Base-by-base conservation (phyloP, 2,888 invertebrate species). In the Liodrosophila aerea region DNA sequence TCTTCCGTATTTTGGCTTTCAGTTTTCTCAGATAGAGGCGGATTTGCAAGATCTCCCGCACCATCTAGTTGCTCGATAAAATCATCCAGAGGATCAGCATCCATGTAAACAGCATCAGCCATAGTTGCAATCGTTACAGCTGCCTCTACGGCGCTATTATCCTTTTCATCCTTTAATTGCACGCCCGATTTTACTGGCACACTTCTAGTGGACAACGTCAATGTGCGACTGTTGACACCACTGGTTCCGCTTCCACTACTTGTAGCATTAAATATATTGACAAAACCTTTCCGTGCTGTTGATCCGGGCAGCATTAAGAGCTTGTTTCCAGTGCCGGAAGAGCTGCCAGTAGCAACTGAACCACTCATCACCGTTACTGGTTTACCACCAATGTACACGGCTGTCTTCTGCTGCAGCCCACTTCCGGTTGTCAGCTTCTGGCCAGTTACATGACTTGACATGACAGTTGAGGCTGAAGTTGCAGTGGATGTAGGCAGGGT, bases 351-450 rank as follows among this genome's bases (percentile, higher is more conserved):
- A n/a, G 22, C 60, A 4, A 50, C 34, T 1, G 59, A 40, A n/a
- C 64, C 73, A 11, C 93, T 92, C 92, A 94, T 93, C 89, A 94
- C 92, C 0, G 94, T 94, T 1, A 95, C 93, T 12, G 94, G 93
- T 88, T 94, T 94, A 0, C 94, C 94, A 5, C 94, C 93, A 62
- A 94, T 77, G 30, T 76, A 91, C 57, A 93, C 93, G 18, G 93
- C 92, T 16, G 93, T 92, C 84, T 93, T 93, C 89, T 92, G 89
- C 27, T 92, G 88, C 8, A 88, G n/a, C n/a, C n/a, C n/a, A n/a
- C n/a, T n/a, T n/a, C n/a, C n/a, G n/a, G n/a, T n/a, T n/a, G n/a
- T n/a, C n/a, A n/a, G 31, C 3, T 31, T 12, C 0, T 57, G 12
- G 22, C 22, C 22, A 5, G 22, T 22, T 22, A 5, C n/a, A n/a